phyloP scores from a whole-genome alignment of 2,797 vertebrate species.

The Macroramphosus scolopax region DNA sequence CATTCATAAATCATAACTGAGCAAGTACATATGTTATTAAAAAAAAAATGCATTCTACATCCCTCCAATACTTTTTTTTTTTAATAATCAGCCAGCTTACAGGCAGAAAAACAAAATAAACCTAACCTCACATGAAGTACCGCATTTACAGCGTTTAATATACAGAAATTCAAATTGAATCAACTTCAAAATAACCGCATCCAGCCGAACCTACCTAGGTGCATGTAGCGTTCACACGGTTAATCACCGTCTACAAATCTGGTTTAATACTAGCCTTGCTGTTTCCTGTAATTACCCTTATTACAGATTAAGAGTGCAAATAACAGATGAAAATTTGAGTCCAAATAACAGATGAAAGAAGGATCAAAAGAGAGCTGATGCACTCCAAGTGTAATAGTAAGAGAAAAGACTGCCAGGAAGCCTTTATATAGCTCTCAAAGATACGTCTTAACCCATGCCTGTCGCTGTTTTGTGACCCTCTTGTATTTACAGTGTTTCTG shows the following conservation, averaged over 20 bases:
- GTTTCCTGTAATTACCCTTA: slow-evolving; percentile 55
- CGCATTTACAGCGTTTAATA: too few relatives aligned
- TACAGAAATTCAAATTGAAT: not conserved
- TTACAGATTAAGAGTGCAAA: slow-evolving; percentile 54
- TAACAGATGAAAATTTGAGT: slow-evolving; percentile 31
- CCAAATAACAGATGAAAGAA: slow-evolving; percentile 46
- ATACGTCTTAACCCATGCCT: too few relatives aligned
- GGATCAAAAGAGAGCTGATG: slow-evolving; percentile 32
- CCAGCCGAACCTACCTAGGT: slow-evolving; percentile 2
- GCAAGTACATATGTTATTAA: too few relatives aligned
- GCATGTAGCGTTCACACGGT: slow-evolving; percentile 19
- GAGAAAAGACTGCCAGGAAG: slow-evolving; percentile 43
- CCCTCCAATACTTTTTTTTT: too few relatives aligned
- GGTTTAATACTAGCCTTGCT: slow-evolving; percentile 25
- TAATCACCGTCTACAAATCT: slow-evolving; percentile 26
- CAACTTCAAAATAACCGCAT: slow-evolving; percentile 12
- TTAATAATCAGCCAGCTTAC: too few relatives aligned
- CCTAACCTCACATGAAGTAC: too few relatives aligned
- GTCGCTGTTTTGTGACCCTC: too few relatives aligned
- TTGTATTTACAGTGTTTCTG: too few relatives aligned
- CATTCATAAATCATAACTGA: too few relatives aligned
- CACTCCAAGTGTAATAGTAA: slow-evolving; percentile 37
- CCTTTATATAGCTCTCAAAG: slow-evolving; percentile 27
- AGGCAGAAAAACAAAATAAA: too few relatives aligned
- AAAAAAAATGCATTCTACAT: too few relatives aligned